These are phyloP conservation scores for Calameuta pallipes DNA, from an alignment of 2,888 invertebrate species.

Conservation along the genomic window DNA sequence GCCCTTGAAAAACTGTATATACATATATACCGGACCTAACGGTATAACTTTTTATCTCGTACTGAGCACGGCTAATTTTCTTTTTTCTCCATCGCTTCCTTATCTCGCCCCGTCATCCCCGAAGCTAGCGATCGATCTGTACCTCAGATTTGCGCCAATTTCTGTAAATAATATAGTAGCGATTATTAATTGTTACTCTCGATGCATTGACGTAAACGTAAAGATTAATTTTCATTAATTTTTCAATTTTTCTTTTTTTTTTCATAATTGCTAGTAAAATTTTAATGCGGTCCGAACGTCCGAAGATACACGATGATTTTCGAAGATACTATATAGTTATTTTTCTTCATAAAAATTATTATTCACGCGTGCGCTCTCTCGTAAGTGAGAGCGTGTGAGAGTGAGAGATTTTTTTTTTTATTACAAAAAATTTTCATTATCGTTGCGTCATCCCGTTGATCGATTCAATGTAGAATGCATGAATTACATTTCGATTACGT, in stretches of 20 bases:
- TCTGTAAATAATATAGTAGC: slow-evolving; percentile 21
- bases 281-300: neutral
- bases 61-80: neutral
- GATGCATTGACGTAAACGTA: slow-evolving; percentile 30
- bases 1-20: neutral
- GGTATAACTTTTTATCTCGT: neutral
- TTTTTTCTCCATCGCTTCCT: neutral
- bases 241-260: neutral
- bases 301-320: neutral
- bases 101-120: neutral
- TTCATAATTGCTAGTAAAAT: neutral
- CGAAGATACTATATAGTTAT: neutral
- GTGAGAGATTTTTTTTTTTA: neutral
- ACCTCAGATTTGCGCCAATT: slow-evolving; percentile 15
- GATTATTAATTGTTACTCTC: slow-evolving; percentile 30
- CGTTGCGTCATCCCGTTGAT: neutral
- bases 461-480: neutral
- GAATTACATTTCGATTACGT: too few species aligned
- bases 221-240: neutral
- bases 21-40: neutral
- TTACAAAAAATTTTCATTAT: neutral
- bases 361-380: neutral
- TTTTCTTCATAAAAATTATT: neutral
- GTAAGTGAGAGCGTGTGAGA: neutral
- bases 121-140: slow-evolving; percentile 20